Conservation (phyloP, 2,888 invertebrate genomes). For the Drosophila dives region DNA sequence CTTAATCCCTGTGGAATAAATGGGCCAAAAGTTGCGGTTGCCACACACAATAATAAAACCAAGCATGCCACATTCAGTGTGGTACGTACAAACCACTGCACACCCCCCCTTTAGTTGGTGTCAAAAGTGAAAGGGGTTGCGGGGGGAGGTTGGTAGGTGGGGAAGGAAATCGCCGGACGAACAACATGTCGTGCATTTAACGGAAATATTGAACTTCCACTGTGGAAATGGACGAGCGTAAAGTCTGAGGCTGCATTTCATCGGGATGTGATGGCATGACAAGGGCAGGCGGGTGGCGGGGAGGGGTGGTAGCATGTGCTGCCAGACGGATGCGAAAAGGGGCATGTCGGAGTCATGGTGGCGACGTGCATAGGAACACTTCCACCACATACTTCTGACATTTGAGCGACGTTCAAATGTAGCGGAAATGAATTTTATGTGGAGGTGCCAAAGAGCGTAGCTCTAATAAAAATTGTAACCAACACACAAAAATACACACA, state of each 20-base stretch:
- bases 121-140: conserved; percentile 21
- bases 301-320: neutral
- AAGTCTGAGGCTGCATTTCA: conserved; percentile 36
- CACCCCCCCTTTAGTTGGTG: conserved; percentile 18
- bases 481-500: neutral
- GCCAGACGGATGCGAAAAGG: conserved; percentile 14
- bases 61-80: conserved; percentile 5
- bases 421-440: conserved; percentile 76
- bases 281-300: neutral
- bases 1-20: conserved; percentile 1
- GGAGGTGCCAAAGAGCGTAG: conserved; percentile 56
- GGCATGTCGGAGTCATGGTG: conserved; percentile 38
- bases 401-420: conserved; percentile 73
- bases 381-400: conserved; percentile 54
- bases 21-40: neutral
- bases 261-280: conserved; percentile 8
- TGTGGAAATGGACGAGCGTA: conserved; percentile 46
- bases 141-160: neutral
- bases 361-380: conserved; percentile 51
- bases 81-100: neutral
- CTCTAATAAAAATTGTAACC: conserved; percentile 55
- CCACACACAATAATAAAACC: neutral
- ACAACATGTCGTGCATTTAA: conserved; percentile 67
- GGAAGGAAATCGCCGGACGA: conserved; percentile 67
- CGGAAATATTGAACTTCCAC: conserved; percentile 73